Conservation (phyloP, 2,113 vertebrate species). For the Carassius gibelio region DNA sequence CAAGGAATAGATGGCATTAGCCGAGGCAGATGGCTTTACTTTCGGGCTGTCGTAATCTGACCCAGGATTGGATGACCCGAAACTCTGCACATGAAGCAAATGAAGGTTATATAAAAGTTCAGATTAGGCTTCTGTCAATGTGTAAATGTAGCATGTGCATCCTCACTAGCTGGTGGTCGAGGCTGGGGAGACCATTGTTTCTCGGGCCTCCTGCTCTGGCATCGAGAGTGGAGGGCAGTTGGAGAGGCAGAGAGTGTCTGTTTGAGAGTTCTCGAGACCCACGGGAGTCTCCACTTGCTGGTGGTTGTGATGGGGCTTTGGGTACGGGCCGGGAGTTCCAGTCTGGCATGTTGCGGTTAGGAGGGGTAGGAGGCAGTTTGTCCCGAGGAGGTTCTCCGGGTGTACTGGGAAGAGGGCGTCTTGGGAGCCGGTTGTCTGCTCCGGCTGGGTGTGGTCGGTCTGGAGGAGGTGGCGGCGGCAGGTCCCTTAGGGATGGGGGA, state of each 20-base stretch:
- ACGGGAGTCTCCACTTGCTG: conserved; percentile 71
- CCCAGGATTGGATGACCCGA: conserved; percentile 63
- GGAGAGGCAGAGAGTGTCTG: conserved; percentile 91
- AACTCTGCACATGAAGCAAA: conserved; percentile 74
- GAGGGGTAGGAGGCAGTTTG: conserved; percentile 83
- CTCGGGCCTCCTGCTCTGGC: conserved; percentile 76
- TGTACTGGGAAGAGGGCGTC: conserved; percentile 90
- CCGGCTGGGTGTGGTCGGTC: conserved; percentile 83
- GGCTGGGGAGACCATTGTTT: conserved; percentile 82
- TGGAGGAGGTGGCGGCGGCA: conserved; percentile 90
- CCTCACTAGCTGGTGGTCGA: conserved; percentile 83
- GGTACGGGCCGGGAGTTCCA: conserved; percentile 87
- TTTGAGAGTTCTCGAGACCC: conserved; percentile 87
- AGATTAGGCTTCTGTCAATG: neutral
- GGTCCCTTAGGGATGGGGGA: conserved; percentile 88
- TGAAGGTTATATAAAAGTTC: neutral
- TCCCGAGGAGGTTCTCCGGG: conserved; percentile 83
- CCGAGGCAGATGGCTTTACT: conserved; percentile 91
- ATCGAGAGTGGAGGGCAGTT: conserved; percentile 86
- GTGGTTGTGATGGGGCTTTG: conserved; percentile 80
- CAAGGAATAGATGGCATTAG: conserved; percentile 91
- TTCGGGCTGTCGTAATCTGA: conserved; percentile 88
- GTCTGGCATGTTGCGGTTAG: conserved; percentile 76
- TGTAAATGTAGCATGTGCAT: neutral
- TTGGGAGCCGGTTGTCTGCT: conserved; percentile 80